phyloP scores from a whole-genome alignment of 2,113 vertebrate species.

The Sprattus sprattus region DNA sequence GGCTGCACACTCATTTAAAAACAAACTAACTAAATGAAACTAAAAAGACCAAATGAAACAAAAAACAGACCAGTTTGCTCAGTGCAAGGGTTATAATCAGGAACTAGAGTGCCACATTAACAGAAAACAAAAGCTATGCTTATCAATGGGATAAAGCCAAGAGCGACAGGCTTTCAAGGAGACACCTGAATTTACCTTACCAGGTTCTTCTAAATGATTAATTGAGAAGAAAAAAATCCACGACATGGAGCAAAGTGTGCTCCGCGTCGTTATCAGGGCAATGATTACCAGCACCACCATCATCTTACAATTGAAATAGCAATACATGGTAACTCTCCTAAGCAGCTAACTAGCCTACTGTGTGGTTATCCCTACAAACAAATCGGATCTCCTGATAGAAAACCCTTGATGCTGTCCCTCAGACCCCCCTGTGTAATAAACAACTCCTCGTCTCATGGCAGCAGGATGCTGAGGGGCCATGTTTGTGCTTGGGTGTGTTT shows the following conservation, averaged over 20 bases:
- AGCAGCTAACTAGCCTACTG: background rate
- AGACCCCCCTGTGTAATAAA: background rate
- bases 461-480: background rate
- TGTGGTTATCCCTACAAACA: background rate
- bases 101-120: background rate
- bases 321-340: background rate
- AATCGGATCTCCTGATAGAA: background rate
- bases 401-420: background rate
- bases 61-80: background rate
- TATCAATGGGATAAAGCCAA: no score
- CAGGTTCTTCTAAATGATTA: no score
- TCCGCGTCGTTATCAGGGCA: background rate
- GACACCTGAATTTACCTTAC: no score
- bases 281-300: background rate
- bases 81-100: background rate
- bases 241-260: background rate
- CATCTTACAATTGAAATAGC: background rate
- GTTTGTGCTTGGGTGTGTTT: background rate
- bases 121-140: no score
- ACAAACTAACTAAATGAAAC: background rate
- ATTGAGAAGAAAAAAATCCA: no score
- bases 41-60: background rate
- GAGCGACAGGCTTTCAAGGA: no score
- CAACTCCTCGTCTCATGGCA: background rate
- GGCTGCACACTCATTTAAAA: background rate